These are phyloP conservation scores for Silurus meridionalis DNA, from an alignment of 2,113 vertebrate species.

Conservation along the genomic window DNA sequence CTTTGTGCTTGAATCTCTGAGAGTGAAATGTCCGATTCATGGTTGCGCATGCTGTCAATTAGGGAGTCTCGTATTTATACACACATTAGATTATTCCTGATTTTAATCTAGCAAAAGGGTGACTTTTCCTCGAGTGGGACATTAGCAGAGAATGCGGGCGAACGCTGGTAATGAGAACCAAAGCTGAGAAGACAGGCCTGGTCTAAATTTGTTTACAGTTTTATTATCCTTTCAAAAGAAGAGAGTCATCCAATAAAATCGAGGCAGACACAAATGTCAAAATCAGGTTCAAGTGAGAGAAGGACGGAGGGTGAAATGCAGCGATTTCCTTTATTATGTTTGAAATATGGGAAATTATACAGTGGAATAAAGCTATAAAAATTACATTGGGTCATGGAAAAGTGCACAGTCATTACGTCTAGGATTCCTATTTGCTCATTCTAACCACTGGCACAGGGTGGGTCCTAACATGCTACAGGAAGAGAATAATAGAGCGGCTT, in stretches of 20 bases:
- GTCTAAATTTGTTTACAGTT: conserved; percentile 68
- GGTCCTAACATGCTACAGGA: conserved; percentile 19
- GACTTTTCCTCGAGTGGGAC: conserved; percentile 57
- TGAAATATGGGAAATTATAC: conserved; percentile 60
- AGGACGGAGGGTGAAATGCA: conserved; percentile 48
- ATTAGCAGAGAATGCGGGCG: conserved; percentile 59
- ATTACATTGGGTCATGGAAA: conserved; percentile 61
- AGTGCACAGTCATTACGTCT: conserved; percentile 45
- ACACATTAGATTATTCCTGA: conserved; percentile 67
- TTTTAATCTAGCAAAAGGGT: conserved; percentile 59
- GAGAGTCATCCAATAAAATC: conserved; percentile 57
- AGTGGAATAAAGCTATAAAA: conserved; percentile 55
- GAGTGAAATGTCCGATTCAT: conserved; percentile 52
- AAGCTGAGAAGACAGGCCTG: conserved; percentile 59
- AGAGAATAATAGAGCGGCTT: conserved; percentile 37
- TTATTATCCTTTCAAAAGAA: conserved; percentile 68
- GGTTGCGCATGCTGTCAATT: conserved; percentile 61
- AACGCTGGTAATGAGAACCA: conserved; percentile 67
- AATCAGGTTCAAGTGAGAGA: conserved; percentile 52
- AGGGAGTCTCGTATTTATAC: conserved; percentile 62
- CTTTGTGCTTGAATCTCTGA: conserved; percentile 49
- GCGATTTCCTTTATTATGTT: conserved; percentile 58
- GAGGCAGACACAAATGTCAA: conserved; percentile 66
- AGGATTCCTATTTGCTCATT: conserved; percentile 52
- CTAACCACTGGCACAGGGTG: conserved; percentile 35